Evolutionary conservation across 2,797 vertebrate genomes (phyloP).

Genomic region (Gymnothorax reevesii): DNA sequence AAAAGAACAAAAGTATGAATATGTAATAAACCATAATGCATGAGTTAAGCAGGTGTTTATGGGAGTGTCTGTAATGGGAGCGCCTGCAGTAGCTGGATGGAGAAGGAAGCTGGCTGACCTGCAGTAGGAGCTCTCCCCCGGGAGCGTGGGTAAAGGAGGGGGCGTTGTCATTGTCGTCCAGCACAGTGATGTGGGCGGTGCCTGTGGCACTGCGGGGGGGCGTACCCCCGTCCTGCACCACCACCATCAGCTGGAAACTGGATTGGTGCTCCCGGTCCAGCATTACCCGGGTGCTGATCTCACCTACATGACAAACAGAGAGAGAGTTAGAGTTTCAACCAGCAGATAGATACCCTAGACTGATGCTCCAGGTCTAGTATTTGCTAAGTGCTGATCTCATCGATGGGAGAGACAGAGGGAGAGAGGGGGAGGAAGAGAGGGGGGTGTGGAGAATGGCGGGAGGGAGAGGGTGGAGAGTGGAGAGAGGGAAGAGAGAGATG

Average conservation of each 20-base stretch:
- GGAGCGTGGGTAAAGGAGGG: slow-evolving; percentile 82
- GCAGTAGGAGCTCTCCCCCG: slow-evolving; percentile 81
- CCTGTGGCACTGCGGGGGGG: slow-evolving; percentile 90
- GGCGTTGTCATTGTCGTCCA: slow-evolving; percentile 93
- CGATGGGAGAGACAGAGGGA: too few relatives aligned
- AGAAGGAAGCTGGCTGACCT: slow-evolving; percentile 69
- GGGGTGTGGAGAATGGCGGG: not conserved
- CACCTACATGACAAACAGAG: slow-evolving; percentile 63
- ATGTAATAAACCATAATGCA: not conserved
- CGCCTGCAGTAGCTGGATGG: too few relatives aligned
- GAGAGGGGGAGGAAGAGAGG: too few relatives aligned
- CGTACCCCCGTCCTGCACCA: slow-evolving; percentile 88
- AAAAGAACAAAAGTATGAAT: too few relatives aligned
- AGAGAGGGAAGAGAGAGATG: not conserved
- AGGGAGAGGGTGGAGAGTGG: too few relatives aligned
- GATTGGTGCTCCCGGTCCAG: slow-evolving; percentile 92
- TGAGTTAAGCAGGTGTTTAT: not conserved
- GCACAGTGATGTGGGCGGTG: slow-evolving; percentile 84
- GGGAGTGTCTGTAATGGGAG: too few relatives aligned
- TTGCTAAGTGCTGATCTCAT: too few relatives aligned
- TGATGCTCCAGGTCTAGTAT: too few relatives aligned
- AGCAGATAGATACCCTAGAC: slow-evolving; percentile 80
- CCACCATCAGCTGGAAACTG: slow-evolving; percentile 90
- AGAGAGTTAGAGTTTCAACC: slow-evolving; percentile 54
- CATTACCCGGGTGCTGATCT: slow-evolving; percentile 86